phyloP scores from a whole-genome alignment of 2,888 invertebrate genomes.

The Biston betularia region DNA sequence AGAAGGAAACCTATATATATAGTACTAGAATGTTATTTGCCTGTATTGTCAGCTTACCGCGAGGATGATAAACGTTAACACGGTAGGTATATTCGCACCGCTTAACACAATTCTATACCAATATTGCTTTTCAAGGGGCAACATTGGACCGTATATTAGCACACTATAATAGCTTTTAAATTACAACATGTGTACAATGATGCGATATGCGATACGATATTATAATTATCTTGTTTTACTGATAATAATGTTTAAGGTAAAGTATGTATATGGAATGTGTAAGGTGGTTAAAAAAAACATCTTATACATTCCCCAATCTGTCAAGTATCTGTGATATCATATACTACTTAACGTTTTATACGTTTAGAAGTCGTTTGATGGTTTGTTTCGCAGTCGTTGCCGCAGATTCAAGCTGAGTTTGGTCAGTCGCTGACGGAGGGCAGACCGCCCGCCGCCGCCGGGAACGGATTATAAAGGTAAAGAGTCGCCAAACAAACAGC shows the following conservation, averaged over 20 bases:
- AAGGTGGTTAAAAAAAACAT: too few relatives aligned
- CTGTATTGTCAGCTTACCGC: too few relatives aligned
- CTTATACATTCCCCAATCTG: too few relatives aligned
- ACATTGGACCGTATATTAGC: neutral
- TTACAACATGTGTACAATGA: too few relatives aligned
- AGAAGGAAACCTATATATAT: neutral
- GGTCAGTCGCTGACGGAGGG: neutral
- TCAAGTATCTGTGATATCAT: too few relatives aligned
- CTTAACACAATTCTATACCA: neutral
- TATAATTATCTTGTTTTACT: too few relatives aligned
- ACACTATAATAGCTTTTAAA: neutral
- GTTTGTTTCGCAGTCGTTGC: neutral
- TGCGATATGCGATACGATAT: too few relatives aligned
- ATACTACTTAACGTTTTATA: too few relatives aligned
- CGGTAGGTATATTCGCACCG: neutral
- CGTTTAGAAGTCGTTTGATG: neutral
- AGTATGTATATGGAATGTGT: too few relatives aligned
- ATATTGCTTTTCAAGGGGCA: neutral
- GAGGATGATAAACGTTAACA: too few relatives aligned
- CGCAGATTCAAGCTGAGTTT: conserved; percentile 1
- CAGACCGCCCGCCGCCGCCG: neutral
- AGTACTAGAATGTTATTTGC: neutral
- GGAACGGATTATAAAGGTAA: conserved; percentile 8
- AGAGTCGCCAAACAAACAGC: conserved; percentile 21
- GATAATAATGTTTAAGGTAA: too few relatives aligned